phyloP scores from a whole-genome alignment of 23 tunicate species.

The Diplosoma virens region DNA sequence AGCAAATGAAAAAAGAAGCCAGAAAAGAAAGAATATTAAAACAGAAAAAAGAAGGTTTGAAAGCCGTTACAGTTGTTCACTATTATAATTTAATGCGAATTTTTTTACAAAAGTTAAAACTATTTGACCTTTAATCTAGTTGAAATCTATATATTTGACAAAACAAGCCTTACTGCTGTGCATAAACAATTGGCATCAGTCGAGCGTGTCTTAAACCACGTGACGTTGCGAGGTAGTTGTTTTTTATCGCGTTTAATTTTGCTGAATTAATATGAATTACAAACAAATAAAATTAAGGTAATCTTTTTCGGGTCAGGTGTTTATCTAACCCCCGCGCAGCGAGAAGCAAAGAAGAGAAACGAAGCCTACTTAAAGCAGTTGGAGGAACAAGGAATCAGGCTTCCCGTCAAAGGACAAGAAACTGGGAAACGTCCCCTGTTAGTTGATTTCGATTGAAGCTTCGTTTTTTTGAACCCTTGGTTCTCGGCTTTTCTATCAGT shows the following conservation, averaged over 20 bases:
- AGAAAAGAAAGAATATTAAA: constrained; percentile 82
- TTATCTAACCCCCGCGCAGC: constrained; percentile 71
- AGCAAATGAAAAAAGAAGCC: constrained; percentile 76
- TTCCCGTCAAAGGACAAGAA: constrained; percentile 39
- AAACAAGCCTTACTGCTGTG: too few relatives aligned
- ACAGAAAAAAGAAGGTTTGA: constrained; percentile 56
- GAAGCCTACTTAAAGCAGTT: constrained; percentile 63
- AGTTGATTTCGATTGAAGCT: too few relatives aligned
- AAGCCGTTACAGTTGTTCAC: background rate
- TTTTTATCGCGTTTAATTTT: too few relatives aligned
- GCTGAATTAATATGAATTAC: background rate
- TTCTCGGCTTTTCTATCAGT: too few relatives aligned
- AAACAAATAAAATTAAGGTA: background rate
- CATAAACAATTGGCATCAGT: too few relatives aligned
- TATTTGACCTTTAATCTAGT: too few relatives aligned
- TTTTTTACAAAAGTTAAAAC: background rate
- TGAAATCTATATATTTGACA: too few relatives aligned
- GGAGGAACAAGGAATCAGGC: constrained; percentile 44
- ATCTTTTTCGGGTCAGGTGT: constrained; percentile 40
- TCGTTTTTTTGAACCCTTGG: too few relatives aligned
- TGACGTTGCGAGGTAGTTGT: too few relatives aligned
- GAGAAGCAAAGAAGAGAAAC: constrained; percentile 54
- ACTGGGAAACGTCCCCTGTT: too few relatives aligned
- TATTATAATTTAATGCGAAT: background rate
- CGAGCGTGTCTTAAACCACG: too few relatives aligned